These are phyloP conservation scores for Chloromyia formosa DNA, from an alignment of 2,888 invertebrate species.

Conservation along the genomic window DNA sequence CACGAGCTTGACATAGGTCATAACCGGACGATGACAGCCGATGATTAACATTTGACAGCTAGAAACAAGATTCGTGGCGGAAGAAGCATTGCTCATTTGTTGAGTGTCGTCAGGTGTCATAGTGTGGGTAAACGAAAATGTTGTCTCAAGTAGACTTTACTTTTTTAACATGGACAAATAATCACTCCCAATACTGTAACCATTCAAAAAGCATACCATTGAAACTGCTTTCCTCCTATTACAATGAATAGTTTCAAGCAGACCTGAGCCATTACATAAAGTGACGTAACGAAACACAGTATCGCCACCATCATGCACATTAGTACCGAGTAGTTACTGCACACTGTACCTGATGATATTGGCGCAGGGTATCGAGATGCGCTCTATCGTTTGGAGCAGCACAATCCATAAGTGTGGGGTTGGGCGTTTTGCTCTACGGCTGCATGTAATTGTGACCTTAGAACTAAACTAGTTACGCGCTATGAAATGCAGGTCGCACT, in stretches of 20 bases:
- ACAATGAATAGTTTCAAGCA: not conserved
- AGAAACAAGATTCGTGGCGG: too few species aligned
- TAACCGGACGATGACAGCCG: too few species aligned
- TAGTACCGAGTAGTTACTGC: not conserved
- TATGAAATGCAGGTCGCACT: slow-evolving; percentile 45
- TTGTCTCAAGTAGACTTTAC: too few species aligned
- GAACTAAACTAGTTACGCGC: slow-evolving; percentile 47
- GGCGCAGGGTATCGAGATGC: not conserved
- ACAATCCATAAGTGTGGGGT: not conserved
- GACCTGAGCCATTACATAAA: not conserved
- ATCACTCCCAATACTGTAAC: too few species aligned
- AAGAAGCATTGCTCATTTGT: too few species aligned
- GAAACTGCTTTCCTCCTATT: too few species aligned
- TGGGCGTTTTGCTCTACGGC: slow-evolving; percentile 7
- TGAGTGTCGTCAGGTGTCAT: too few species aligned
- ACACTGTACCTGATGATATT: not conserved
- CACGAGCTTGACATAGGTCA: too few species aligned
- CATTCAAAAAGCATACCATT: too few species aligned
- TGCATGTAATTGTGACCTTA: slow-evolving; percentile 49
- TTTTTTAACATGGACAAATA: too few species aligned
- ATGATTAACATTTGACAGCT: too few species aligned
- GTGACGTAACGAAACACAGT: not conserved
- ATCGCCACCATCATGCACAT: not conserved
- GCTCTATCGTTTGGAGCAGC: not conserved
- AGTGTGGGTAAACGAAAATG: too few species aligned